Conservation (phyloP, 53 echinoderm and acorn worm species). For the Astropecten irregularis region DNA sequence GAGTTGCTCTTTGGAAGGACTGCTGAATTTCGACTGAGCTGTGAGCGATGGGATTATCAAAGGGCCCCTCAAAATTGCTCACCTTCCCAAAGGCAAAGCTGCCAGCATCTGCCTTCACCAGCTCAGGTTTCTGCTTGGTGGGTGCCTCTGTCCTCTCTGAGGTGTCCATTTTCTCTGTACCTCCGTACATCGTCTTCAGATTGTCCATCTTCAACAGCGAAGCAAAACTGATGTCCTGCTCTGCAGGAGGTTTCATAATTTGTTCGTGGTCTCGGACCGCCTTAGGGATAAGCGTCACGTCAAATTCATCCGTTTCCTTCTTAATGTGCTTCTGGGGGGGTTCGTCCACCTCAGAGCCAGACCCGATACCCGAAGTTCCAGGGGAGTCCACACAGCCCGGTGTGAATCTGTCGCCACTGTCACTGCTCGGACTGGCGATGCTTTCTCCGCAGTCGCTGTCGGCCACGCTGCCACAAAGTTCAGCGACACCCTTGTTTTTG, state of each 20-base stretch:
- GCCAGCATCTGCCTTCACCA: neutral
- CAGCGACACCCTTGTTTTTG: constrained; percentile 35
- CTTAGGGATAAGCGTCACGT: constrained; percentile 70
- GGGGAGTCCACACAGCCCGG: constrained; percentile 36
- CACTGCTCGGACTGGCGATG: constrained; percentile 52
- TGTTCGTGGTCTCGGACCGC: constrained; percentile 66
- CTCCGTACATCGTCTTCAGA: constrained; percentile 46
- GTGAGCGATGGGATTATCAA: constrained; percentile 22
- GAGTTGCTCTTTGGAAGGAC: constrained; percentile 47
- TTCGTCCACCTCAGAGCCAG: constrained; percentile 57
- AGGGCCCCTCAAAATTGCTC: constrained; percentile 6
- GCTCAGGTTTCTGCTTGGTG: neutral
- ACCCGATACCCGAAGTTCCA: constrained; percentile 43
- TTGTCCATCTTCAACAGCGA: constrained; percentile 70
- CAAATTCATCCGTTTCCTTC: constrained; percentile 53
- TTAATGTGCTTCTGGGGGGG: constrained; percentile 51
- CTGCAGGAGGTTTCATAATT: constrained; percentile 66
- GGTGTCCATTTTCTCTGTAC: constrained; percentile 63
- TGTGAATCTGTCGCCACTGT: constrained; percentile 35
- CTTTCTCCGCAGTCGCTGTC: constrained; percentile 46
- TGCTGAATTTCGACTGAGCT: constrained; percentile 7
- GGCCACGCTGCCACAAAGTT: neutral
- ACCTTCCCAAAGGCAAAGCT: neutral
- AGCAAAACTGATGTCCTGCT: constrained; percentile 66
- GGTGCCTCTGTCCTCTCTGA: neutral